phyloP scores from a whole-genome alignment of 2,888 invertebrate genomes.

The Habrosyne pyritoides region DNA sequence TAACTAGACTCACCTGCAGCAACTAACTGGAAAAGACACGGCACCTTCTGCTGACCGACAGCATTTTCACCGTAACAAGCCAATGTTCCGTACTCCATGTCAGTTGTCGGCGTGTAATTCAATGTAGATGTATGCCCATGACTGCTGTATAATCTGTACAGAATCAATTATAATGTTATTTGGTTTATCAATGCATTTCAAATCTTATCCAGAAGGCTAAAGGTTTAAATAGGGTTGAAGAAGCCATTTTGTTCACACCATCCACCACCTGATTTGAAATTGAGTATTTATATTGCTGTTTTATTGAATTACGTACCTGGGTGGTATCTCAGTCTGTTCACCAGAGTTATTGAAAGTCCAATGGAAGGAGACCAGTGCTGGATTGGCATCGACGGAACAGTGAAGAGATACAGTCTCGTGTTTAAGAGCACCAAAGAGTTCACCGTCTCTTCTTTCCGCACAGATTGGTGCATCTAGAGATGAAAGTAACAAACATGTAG shows the following conservation, averaged over 20 bases:
- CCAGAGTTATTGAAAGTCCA: conserved; percentile 97
- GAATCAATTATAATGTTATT: conserved; percentile 10
- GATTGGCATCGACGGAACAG: conserved; percentile 95
- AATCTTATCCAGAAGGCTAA: too few relatives aligned
- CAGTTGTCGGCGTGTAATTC: conserved; percentile 93
- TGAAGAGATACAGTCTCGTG: conserved; percentile 93
- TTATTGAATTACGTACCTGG: conserved; percentile 75
- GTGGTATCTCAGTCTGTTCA: conserved; percentile 91
- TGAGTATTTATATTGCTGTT: too few relatives aligned
- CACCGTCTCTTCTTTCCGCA: conserved; percentile 88
- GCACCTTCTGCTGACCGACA: conserved; percentile 92
- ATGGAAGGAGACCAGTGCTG: conserved; percentile 92
- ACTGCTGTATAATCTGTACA: conserved; percentile 79
- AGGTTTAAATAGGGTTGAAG: too few relatives aligned
- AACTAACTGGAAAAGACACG: conserved; percentile 93
- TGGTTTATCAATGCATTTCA: too few relatives aligned
- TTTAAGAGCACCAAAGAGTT: conserved; percentile 93
- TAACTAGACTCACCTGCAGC: conserved; percentile 86
- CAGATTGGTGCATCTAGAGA: conserved; percentile 89
- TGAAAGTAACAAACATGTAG: too few relatives aligned
- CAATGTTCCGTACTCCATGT: conserved; percentile 95
- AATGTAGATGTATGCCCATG: conserved; percentile 86
- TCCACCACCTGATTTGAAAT: too few relatives aligned
- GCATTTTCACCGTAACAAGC: conserved; percentile 94
- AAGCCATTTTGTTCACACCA: too few relatives aligned